phyloP scores from a whole-genome alignment of 2,113 vertebrate genomes.

The Nibea albiflora region DNA sequence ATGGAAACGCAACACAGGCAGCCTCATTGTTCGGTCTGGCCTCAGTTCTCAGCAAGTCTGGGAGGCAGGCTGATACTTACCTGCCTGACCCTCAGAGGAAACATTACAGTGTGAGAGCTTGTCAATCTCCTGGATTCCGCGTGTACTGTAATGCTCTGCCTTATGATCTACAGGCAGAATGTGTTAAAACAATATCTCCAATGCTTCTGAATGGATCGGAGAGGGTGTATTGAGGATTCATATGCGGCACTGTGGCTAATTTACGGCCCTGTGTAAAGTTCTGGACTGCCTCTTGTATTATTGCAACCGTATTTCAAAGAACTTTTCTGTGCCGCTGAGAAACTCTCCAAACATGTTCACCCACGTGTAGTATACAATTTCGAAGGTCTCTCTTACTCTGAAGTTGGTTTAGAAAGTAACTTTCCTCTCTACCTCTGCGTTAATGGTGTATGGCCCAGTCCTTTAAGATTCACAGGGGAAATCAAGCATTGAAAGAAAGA shows the following conservation, averaged over 20 bases:
- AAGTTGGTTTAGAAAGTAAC: conserved; percentile 60
- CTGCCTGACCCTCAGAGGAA: conserved; percentile 67
- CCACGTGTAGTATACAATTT: conserved; percentile 64
- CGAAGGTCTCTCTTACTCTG: conserved; percentile 51
- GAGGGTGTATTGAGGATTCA: conserved; percentile 66
- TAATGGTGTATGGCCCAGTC: conserved; percentile 76
- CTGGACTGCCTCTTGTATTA: conserved; percentile 78
- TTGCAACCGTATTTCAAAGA: conserved; percentile 81
- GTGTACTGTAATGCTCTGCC: conserved; percentile 17
- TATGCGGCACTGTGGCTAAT: conserved; percentile 64
- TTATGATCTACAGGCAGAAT: conserved; percentile 70
- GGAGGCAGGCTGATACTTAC: conserved; percentile 58
- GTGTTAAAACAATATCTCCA: conserved; percentile 77
- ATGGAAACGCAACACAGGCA: conserved; percentile 72
- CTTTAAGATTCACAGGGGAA: conserved; percentile 75
- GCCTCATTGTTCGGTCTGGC: conserved; percentile 74
- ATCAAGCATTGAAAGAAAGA: conserved; percentile 78
- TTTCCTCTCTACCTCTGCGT: conserved; percentile 58
- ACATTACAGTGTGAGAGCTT: conserved; percentile 56
- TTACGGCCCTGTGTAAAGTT: conserved; percentile 74
- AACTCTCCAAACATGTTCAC: conserved; percentile 76
- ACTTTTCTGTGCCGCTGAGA: conserved; percentile 62
- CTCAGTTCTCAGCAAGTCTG: conserved; percentile 56
- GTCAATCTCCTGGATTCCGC: conserved; percentile 46
- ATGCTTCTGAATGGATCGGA: conserved; percentile 56